These are phyloP conservation scores for Gallinago paraguaiae DNA, from an alignment of 2,113 vertebrate genomes.

Conservation along the genomic window DNA sequence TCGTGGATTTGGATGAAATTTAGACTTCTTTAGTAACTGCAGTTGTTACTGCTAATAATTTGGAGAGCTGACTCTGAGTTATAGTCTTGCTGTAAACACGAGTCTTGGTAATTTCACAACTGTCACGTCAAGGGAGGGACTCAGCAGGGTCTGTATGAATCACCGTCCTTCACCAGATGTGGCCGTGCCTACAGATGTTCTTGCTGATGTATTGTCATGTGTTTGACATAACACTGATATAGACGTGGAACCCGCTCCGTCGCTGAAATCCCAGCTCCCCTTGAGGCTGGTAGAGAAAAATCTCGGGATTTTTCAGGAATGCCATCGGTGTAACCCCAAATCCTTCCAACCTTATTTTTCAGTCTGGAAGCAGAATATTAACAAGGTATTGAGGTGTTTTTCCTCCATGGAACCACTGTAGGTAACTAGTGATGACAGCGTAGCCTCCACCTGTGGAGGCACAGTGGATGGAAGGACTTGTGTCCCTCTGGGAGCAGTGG, in stretches of 20 bases:
- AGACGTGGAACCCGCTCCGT: background rate
- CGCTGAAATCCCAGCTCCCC: background rate
- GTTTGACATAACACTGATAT: rapidly evolving
- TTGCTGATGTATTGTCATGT: background rate
- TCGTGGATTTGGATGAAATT: background rate
- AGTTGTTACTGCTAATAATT: background rate
- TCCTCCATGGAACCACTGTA: background rate
- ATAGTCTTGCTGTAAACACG: background rate
- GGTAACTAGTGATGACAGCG: background rate
- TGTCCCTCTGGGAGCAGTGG: background rate
- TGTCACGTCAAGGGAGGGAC: background rate
- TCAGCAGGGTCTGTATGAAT: background rate
- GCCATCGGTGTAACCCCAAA: background rate
- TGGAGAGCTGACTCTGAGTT: background rate
- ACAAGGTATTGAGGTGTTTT: background rate
- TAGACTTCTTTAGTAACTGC: background rate
- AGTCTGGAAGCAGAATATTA: background rate
- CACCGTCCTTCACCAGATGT: background rate
- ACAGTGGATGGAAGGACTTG: background rate
- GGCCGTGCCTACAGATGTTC: background rate
- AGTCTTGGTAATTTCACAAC: background rate
- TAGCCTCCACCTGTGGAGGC: background rate
- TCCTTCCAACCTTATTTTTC: background rate
- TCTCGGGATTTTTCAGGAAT: background rate
- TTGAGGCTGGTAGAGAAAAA: background rate